phyloP scores from a whole-genome alignment of 2,797 vertebrate species.

The Lepilemur ruficaudatus region DNA sequence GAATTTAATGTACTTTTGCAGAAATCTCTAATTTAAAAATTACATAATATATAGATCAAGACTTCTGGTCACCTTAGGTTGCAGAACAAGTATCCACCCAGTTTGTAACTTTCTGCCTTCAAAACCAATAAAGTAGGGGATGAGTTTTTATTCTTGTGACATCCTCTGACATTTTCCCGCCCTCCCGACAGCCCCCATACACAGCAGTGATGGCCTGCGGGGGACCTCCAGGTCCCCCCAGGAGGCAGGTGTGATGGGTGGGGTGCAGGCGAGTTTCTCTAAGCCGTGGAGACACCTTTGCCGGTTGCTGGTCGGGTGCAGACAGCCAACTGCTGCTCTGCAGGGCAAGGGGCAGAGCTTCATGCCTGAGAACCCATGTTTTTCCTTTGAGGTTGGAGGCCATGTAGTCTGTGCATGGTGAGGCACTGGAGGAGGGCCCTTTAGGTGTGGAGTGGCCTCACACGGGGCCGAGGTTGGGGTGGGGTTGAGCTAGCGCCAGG shows the following conservation, averaged over 20 bases:
- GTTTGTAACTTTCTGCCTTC: neutral
- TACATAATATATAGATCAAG: neutral
- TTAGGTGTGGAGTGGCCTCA: too few relatives aligned
- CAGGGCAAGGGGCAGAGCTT: neutral
- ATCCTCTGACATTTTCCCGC: neutral
- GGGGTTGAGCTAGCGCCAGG: neutral
- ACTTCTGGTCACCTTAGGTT: neutral
- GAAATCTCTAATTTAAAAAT: conserved; percentile 12
- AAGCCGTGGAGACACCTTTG: neutral
- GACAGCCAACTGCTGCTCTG: neutral
- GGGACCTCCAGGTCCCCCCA: neutral
- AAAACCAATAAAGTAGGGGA: neutral
- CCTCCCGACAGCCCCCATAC: neutral
- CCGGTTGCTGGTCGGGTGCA: neutral
- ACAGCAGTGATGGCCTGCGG: rapidly evolving
- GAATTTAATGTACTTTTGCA: neutral
- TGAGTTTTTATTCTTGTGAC: neutral
- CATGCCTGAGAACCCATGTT: neutral
- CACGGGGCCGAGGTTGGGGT: neutral
- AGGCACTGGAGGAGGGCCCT: neutral
- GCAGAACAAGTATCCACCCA: neutral
- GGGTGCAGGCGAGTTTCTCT: neutral
- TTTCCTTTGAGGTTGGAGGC: neutral
- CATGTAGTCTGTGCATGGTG: neutral
- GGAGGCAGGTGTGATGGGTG: neutral